Percentiles rank a stretch among this genome's conserved stretches.
These are phyloP conservation scores for Caenorhabditis sinica DNA, from an alignment of 2,888 invertebrate species.

Conservation along the genomic window DNA sequence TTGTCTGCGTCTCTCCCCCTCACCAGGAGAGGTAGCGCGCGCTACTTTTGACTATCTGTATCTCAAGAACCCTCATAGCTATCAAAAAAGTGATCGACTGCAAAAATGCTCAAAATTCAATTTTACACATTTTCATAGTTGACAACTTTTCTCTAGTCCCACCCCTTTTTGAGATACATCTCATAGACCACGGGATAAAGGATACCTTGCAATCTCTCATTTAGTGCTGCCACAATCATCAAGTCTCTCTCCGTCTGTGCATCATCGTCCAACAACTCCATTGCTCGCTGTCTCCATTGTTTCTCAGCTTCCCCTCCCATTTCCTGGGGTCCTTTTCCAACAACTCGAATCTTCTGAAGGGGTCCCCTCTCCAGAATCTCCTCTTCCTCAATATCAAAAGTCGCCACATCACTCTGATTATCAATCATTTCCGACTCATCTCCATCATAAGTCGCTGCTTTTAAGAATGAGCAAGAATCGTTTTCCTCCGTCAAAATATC, in stretches of 20 bases:
- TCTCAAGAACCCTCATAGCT: too few species aligned
- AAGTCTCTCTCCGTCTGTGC: constrained; percentile 71
- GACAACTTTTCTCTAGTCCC: neutral
- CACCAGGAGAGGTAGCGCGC: too few species aligned
- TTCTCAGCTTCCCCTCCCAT: constrained; percentile 50
- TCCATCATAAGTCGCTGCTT: constrained; percentile 62
- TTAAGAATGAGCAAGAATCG: constrained; percentile 55
- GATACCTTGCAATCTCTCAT: constrained; percentile 64
- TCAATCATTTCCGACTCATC: constrained; percentile 69
- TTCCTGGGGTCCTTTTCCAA: constrained; percentile 35
- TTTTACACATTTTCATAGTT: neutral
- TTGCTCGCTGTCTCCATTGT: constrained; percentile 66
- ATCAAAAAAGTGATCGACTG: too few species aligned
- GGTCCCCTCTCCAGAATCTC: constrained; percentile 46
- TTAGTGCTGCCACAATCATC: constrained; percentile 70
- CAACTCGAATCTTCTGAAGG: constrained; percentile 64
- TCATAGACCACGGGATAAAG: too few species aligned
- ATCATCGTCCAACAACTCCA: constrained; percentile 68
- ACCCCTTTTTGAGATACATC: neutral
- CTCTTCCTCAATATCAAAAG: constrained; percentile 66
- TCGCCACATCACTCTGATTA: constrained; percentile 63
- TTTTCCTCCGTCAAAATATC: constrained; percentile 73
- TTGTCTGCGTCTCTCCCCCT: too few species aligned
- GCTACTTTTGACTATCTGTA: too few species aligned
- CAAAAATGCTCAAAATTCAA: neutral